Conservation (phyloP, 2,113 vertebrate species). For the Cairina moschata region DNA sequence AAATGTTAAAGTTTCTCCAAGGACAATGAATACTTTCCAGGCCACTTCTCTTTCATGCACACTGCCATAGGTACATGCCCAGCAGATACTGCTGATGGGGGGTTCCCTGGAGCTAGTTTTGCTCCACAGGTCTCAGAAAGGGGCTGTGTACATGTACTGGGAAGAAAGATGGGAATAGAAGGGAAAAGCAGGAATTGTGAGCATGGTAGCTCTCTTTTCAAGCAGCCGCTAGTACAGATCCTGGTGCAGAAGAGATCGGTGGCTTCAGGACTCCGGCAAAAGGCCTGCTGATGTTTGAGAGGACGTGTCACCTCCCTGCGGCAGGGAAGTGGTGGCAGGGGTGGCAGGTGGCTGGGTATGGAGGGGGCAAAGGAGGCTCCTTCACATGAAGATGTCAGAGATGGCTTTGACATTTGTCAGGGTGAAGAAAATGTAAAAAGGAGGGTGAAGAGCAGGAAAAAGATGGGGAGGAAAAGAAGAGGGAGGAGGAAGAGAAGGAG, state of each 20-base stretch:
- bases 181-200: not conserved
- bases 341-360: not conserved
- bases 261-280: not conserved
- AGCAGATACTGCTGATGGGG: not conserved
- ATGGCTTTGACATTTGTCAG: not conserved
- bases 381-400: not conserved
- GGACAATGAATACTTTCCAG: not conserved
- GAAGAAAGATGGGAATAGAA: not conserved
- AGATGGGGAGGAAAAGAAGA: not conserved
- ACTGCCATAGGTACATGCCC: not conserved
- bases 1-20: not conserved
- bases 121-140: not conserved
- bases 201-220: not conserved
- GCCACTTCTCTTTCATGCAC: not conserved
- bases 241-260: not conserved
- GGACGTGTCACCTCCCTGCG: no score
- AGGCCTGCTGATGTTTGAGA: not conserved
- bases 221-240: not conserved
- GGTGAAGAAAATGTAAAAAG: not conserved
- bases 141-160: not conserved
- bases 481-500: not conserved
- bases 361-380: not conserved
- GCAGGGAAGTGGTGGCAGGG: not conserved
- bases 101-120: not conserved
- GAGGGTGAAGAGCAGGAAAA: not conserved